These are phyloP conservation scores for Poecile atricapillus DNA, from an alignment of 2,113 vertebrate genomes.

Conservation along the genomic window DNA sequence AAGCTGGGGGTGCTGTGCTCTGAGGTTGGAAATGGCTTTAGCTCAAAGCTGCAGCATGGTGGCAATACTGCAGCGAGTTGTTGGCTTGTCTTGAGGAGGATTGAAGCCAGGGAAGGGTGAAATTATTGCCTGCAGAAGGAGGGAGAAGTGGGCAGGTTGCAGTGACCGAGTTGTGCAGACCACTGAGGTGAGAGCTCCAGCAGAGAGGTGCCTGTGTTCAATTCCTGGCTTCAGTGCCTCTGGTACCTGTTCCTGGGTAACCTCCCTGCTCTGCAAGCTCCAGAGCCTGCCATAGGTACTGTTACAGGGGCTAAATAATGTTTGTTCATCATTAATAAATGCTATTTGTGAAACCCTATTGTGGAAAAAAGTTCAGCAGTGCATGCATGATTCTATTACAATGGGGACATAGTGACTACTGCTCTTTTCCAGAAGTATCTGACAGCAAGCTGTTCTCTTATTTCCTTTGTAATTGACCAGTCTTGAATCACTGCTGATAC, in stretches of 20 bases:
- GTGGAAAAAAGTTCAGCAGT: not conserved
- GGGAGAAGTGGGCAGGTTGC: not conserved
- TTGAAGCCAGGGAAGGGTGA: not conserved
- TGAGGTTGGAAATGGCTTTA: not conserved
- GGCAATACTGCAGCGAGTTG: not conserved
- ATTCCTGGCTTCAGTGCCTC: not conserved
- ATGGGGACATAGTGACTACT: not conserved
- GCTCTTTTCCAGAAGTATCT: not conserved
- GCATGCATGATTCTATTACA: not conserved
- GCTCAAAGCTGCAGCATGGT: not conserved
- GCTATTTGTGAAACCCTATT: not conserved
- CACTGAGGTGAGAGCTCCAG: not conserved
- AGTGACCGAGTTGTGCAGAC: not conserved
- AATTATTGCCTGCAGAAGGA: not conserved
- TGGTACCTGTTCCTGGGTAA: not conserved
- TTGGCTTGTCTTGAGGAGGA: not conserved
- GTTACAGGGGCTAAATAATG: not conserved
- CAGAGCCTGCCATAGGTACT: not conserved
- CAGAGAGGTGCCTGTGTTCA: not conserved
- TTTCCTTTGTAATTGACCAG: not conserved
- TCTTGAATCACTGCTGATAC: not conserved
- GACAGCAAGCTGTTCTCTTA: not conserved
- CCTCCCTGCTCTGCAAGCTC: not conserved
- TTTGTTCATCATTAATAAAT: not conserved
- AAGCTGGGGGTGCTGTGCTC: not conserved